Base-by-base conservation (phyloP, 2,888 invertebrate species). In the Boloria euphrosyne region DNA sequence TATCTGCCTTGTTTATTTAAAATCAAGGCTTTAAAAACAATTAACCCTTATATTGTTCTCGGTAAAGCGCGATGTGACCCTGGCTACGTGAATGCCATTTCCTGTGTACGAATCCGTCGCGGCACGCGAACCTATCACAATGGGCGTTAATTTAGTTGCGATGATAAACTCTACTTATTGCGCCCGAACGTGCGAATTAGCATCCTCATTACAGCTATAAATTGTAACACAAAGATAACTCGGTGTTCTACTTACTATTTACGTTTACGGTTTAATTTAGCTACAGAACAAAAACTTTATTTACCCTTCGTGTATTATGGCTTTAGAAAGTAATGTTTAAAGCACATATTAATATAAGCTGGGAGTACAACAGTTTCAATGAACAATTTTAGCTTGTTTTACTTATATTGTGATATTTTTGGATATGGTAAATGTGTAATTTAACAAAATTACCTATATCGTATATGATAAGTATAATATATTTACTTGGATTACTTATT, bases 81-180 rank as follows among this genome's bases (percentile, higher is more conserved):
- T 70, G 73, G 69, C 65, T 71, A 70, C 69, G 66, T 69, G 70
- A 82, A 82, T 80, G 81, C 84, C 82, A 84, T 86, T 86, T 88
- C 89, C 89, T 80, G 78, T 77, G 75, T 80, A 80, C 80, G 78
- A 83, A 80, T 82, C 81, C 81, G 75, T 72, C 72, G 74, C 76
- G 75, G 78, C 88, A 87, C 89, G 88, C 87, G 75, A 89, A 72
- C 80, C 75, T 73, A 74, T 68, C 68, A 83, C 82, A 84, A 85
- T 79, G 82, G 82, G 83, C 82, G 84, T 83, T 89, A 87, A 89
- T 87, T 87, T 83, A 80, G 79, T 80, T 78, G 77, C 80, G 76
- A 79, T 79, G 78, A 79, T 80, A 82, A 80, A 77, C 75, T 74
- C 73, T 75, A 73, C 66, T 80, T 79, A 80, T 80, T 77, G 77